phyloP scores from a whole-genome alignment of 2,113 vertebrate genomes.

The Ginglymostoma cirratum region DNA sequence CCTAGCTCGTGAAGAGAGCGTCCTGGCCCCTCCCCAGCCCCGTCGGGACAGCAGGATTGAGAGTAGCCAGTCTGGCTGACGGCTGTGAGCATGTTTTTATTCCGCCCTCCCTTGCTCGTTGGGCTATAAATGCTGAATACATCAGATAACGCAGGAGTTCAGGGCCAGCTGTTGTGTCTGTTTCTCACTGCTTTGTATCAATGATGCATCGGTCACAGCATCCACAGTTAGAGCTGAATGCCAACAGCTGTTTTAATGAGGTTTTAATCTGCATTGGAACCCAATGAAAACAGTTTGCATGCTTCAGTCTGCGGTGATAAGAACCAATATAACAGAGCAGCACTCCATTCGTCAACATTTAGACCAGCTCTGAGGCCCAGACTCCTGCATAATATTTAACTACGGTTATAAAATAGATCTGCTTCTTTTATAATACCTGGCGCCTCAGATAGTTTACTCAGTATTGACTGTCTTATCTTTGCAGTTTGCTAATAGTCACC shows the following conservation, averaged over 20 bases:
- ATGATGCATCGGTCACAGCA: not conserved
- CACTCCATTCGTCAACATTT: not conserved
- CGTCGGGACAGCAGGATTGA: constrained; percentile 62
- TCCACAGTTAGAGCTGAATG: not conserved
- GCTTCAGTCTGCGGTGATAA: constrained; percentile 2
- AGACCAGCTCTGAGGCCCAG: not conserved
- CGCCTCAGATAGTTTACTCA: constrained; percentile 13
- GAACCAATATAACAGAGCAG: not conserved
- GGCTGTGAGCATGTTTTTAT: constrained; percentile 55
- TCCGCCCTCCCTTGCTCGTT: constrained; percentile 44
- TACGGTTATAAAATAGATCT: constrained; percentile 13
- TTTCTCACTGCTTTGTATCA: constrained; percentile 44
- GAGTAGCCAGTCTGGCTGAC: constrained; percentile 79
- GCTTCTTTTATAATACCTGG: not conserved
- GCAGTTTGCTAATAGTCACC: not conserved
- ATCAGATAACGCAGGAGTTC: constrained; percentile 73
- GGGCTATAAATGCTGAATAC: constrained; percentile 73
- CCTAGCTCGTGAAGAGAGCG: constrained; percentile 63
- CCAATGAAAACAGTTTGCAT: constrained; percentile 3
- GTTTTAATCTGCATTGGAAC: not conserved
- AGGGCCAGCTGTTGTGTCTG: constrained; percentile 53
- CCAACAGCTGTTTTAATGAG: constrained; percentile 4
- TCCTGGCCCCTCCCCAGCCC: constrained; percentile 56
- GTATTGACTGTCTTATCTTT: constrained; percentile 25
- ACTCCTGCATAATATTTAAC: constrained; percentile 30